Conservation (phyloP, 2,113 vertebrate species). For the Recurvirostra avosetta region DNA sequence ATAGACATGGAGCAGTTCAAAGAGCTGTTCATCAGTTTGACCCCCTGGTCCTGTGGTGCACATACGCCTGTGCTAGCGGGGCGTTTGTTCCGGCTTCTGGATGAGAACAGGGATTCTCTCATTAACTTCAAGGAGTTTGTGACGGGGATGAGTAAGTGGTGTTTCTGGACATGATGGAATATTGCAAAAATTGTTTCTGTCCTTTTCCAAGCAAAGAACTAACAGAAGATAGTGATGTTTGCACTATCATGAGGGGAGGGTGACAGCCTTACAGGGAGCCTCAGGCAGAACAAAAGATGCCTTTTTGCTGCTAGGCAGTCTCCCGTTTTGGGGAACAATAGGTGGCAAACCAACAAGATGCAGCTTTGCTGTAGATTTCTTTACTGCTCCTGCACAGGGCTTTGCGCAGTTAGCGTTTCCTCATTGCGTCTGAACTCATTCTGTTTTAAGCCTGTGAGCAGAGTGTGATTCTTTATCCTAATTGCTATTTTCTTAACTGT, state of each 20-base stretch:
- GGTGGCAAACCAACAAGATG: background rate
- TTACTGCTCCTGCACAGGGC: background rate
- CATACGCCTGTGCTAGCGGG: constrained; percentile 82
- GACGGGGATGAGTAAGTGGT: constrained; percentile 87
- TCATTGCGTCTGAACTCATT: background rate
- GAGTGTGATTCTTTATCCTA: background rate
- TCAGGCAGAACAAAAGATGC: background rate
- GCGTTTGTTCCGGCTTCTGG: constrained; percentile 91
- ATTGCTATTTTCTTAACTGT: background rate
- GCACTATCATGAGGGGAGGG: background rate
- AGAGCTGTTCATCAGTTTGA: constrained; percentile 83
- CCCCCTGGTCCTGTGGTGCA: constrained; percentile 86
- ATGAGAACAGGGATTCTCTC: constrained; percentile 89
- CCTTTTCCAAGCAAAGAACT: background rate
- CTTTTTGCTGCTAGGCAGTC: background rate
- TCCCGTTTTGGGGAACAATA: background rate
- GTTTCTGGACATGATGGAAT: background rate
- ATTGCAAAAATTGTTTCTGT: background rate
- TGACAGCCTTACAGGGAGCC: background rate
- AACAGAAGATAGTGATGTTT: background rate
- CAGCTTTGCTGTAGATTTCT: background rate
- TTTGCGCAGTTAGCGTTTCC: background rate
- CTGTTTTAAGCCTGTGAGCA: background rate
- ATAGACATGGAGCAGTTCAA: constrained; percentile 87
- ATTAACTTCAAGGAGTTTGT: constrained; percentile 99